Percentiles rank a stretch among this genome's conserved stretches.
phyloP scores from a whole-genome alignment of 2,888 invertebrate species.

The Orthosia incerta region DNA sequence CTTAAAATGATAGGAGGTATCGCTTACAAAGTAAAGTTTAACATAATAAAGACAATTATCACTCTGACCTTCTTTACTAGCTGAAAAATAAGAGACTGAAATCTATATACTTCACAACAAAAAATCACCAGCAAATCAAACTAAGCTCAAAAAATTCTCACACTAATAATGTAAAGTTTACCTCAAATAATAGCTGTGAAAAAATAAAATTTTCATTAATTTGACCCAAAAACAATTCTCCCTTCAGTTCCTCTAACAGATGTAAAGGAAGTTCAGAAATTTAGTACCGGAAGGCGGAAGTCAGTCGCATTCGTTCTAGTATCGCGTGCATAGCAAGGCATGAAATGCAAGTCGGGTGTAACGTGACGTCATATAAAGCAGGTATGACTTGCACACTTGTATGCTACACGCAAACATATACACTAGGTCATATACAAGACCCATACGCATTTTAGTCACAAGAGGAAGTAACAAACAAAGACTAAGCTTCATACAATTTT shows the following conservation, averaged over 20 bases:
- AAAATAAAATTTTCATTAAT: neutral
- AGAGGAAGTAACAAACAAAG: neutral
- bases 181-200: neutral
- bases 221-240: neutral
- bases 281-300: constrained; percentile 57
- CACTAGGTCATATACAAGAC: constrained; percentile 11
- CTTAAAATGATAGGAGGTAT: neutral
- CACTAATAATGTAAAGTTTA: neutral
- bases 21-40: neutral
- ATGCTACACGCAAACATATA: constrained; percentile 7
- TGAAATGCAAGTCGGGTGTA: constrained; percentile 16
- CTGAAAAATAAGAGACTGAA: neutral
- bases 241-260: neutral
- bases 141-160: neutral
- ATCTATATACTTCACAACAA: neutral
- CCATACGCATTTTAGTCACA: neutral
- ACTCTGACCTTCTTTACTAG: neutral
- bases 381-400: neutral
- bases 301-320: constrained; percentile 5
- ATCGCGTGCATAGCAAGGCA: constrained; percentile 27
- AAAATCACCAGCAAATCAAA: neutral
- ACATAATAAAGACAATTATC: neutral
- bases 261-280: constrained; percentile 11
- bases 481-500: neutral
- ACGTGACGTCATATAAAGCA: constrained; percentile 30